Evolutionary conservation across 2,113 vertebrate species (phyloP), one percentile per base, ranked within the genome.

Genomic region (Toxotes jaculatrix): DNA sequence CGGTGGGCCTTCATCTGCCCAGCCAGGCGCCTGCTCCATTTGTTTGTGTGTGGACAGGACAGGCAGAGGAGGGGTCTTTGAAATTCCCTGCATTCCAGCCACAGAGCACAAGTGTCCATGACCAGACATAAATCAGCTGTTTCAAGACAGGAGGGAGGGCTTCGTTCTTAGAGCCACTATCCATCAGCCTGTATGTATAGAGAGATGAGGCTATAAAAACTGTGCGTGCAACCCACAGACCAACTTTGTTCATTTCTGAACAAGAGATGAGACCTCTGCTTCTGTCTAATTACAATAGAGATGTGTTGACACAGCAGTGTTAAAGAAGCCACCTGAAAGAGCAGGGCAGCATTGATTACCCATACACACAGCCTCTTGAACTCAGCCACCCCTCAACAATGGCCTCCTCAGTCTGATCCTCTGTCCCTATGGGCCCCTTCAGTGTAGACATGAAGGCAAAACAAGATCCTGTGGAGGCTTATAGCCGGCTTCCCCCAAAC

Each of bases 41-140:
- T 93, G 90, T 94, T 93, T 94, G 91, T 77, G 4, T 90, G 91
- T 88, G 87, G 89, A 92, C 34, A 72, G 80, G 82, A 93, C 87
- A 73, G 71, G 88, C 85, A 88, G 89, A 89, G 85, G 92, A 90
- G 90, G 90, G 87, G 87, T 88, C 86, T 91, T 86, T 89, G 81
- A 85, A 88, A 95, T 96, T 95, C 94, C 80, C 83, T 34, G 79
- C 90, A 95, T 95, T 95, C 94, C 93, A 89, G 74, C 75, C 71
- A 81, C 64, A 80, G 87, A 93, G 88, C 89, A 93, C 92, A 95
- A 95, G 92, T 93, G 91, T 91, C 91, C 79, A 80, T 76, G 84
- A 83, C 82, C 72, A 72, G 88, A 86, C 93, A 93, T 95, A 95
- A 96, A 95, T 95, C 94, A 94, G 90, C 91, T 94, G 91, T 90